Base-by-base conservation (phyloP, 2,888 invertebrate species). In the Aleiodes alternator region DNA sequence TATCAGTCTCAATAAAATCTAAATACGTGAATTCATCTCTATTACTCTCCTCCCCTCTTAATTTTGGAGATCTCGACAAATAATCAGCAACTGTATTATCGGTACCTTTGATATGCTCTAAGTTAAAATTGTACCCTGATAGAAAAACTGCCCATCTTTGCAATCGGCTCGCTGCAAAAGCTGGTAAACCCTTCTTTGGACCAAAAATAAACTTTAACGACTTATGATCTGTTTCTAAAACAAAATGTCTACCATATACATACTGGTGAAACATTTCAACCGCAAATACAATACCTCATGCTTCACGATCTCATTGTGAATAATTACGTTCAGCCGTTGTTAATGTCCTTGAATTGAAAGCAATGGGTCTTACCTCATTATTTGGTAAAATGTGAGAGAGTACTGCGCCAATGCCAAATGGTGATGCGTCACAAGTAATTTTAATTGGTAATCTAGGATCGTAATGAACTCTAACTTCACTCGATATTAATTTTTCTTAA, bases 201-300 rank as follows among this genome's bases (percentile, higher is more conserved):
- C 38, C 75, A 48, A 76, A 76, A 43, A 76, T 73, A 16, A 79
- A 79, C 8, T 73, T 78, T 12, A 90, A 76, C 1, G 90, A 88
- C 69, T 87, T 83, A 76, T 88, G 84, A 74, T 89, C 88, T 0
- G 88, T 89, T 1, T 83, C 31, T 4, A 90, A 76, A 0, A 76
- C 80, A 68, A 87, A 84, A 3, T 68, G 8, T n/a, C 79, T 55
- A 0, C 81, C 82, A 68, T 71, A 81, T 1, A 85, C 9, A 66
- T 80, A 85, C 23, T 80, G 78, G n/a, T 79, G 75, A 48, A 83
- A 83, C 6, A 71, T 66, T 50, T 81, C 78, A 3, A 81, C 73
- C 7, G 77, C 79, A 68, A 80, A 83, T 3, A 84, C 50, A 14
- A 48, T 16, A 16, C 68, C 51, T 71, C 57, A 34, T 23, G 51